Conservation (phyloP, 2,797 vertebrate genomes). For the Chanos chanos region DNA sequence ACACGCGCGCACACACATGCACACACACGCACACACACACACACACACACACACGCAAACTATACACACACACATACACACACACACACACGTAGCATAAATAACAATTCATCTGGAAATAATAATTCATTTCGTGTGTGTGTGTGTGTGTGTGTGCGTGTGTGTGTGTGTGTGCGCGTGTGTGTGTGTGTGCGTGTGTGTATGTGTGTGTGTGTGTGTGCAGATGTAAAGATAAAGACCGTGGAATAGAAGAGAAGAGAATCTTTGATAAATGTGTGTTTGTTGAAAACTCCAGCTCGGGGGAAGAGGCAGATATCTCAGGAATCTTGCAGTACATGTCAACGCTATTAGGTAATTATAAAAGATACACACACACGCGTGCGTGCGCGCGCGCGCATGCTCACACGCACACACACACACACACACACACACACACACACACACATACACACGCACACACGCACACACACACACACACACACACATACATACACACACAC, state of each 20-base stretch:
- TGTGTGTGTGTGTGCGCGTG: constrained; percentile 26
- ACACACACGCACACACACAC: too few species aligned
- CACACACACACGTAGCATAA: background rate
- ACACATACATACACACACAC: background rate
- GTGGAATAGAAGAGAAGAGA: constrained; percentile 68
- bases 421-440: constrained; percentile 31
- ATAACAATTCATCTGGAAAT: too few species aligned
- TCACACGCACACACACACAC: background rate
- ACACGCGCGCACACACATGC: too few species aligned
- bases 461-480: constrained; percentile 25
- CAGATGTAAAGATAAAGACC: background rate
- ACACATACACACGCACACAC: constrained; percentile 23
- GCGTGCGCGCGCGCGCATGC: constrained; percentile 25
- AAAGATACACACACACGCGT: background rate
- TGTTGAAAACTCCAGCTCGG: constrained; percentile 81
- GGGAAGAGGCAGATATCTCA: constrained; percentile 86
- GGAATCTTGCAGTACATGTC: constrained; percentile 93
- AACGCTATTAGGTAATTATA: constrained; percentile 82
- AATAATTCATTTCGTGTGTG: background rate
- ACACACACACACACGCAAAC: constrained; percentile 20
- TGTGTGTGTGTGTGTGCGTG: constrained; percentile 20
- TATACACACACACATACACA: background rate
- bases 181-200: background rate
- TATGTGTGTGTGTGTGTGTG: too few species aligned
- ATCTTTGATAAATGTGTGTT: constrained; percentile 83